Base-by-base conservation (phyloP, 2,113 vertebrate genomes). In the Larimichthys crocea region DNA sequence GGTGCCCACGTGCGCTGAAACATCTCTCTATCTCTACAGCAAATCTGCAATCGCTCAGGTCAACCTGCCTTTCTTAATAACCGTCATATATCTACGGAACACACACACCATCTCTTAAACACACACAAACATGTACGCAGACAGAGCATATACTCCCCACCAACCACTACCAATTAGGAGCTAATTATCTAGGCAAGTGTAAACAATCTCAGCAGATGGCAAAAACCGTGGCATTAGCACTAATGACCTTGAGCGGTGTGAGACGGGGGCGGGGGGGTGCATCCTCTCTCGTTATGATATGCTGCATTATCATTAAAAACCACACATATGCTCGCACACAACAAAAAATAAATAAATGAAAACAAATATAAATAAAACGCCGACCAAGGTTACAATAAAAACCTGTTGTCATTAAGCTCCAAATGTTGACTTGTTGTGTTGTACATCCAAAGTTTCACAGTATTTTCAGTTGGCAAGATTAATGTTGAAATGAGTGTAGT, bases 141-240 rank as follows among this genome's bases (percentile, higher is more conserved):
- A 86, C 84, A 69, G 78, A 74, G 75, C 55, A 81, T 85, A 76
- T 79, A 88, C 80, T 84, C 90, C 86, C 94, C 93, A 93, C 94
- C 95, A 96, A 93, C 92, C 92, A 88, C 94, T 89, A 86, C 95
- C 97, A 96, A 98, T 97, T 97, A 97, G 95, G 90, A 93, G 93
- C 93, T 97, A 96, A 97, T 97, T 96, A 97, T 95, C 94, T 83
- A 95, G 94, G 90, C 95, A 94, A 96, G 96, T 96, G 96, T 96
- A 96, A 97, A 97, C 95, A 97, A 95, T 96, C 94, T 93, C 93
- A 95, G 88, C 97, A 97, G 97, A 97, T 97, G 96, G 96, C 92
- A 92, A 92, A 94, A 95, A 86, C 44, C 53, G 78, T 80, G 17
- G 93, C 93, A 96, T 96, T 94, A 95, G 92, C 92, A 56, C 84